Conservation (phyloP, 2,797 vertebrate species). For the Diceros bicornis region DNA sequence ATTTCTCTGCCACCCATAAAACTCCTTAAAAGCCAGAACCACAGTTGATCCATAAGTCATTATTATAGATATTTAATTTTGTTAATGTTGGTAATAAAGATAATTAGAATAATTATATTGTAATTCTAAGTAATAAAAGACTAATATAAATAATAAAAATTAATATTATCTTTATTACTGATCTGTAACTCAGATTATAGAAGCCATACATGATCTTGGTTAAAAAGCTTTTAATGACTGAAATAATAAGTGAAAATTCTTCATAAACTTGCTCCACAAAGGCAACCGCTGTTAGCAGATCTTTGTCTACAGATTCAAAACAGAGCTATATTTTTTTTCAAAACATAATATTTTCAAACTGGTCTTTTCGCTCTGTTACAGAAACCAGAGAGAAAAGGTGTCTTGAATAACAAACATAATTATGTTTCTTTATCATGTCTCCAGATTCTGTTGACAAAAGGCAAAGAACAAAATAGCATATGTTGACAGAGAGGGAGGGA, state of each 20-base stretch:
- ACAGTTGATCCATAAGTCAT: neutral
- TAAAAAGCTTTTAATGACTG: neutral
- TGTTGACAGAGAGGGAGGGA: neutral
- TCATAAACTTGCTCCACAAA: neutral
- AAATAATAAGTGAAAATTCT: conserved; percentile 43
- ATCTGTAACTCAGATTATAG: neutral
- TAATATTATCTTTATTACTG: neutral
- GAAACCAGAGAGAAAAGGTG: conserved; percentile 2
- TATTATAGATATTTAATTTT: neutral
- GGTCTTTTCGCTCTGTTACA: neutral
- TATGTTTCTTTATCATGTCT: conserved; percentile 2
- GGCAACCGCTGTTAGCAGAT: neutral
- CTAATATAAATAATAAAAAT: neutral
- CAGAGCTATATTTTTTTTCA: neutral
- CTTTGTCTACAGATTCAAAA: neutral
- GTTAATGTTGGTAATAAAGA: neutral
- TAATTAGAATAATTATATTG: neutral
- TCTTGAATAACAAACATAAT: conserved; percentile 8
- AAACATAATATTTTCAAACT: conserved; percentile 49
- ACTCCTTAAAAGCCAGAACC: neutral
- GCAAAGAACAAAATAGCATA: neutral
- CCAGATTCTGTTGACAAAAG: conserved; percentile 17
- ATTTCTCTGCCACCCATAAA: conserved; percentile 17
- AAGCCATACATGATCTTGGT: neutral
- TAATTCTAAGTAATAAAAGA: neutral